phyloP scores from a whole-genome alignment of 2,797 vertebrate genomes.

The Salarias fasciatus region DNA sequence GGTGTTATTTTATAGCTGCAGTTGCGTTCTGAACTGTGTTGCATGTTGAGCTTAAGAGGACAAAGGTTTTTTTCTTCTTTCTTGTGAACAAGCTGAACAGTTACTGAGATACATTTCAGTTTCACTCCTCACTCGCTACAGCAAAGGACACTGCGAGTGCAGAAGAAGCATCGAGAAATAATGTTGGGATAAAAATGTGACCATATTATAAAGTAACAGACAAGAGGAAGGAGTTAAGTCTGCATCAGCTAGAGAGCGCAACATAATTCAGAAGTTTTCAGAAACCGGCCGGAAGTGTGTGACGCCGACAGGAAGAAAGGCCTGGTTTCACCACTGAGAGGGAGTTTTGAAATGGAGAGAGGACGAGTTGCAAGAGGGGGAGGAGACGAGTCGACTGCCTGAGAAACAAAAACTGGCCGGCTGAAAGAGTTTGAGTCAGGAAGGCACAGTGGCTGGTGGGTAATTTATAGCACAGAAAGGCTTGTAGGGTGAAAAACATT shows the following conservation, averaged over 20 bases:
- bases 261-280: too few relatives aligned
- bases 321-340: slow-evolving; percentile 42
- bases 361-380: slow-evolving; percentile 18
- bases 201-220: neutral
- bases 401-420: slow-evolving; percentile 71
- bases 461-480: slow-evolving; percentile 88
- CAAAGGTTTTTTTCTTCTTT: too few relatives aligned
- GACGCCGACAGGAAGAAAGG: slow-evolving; percentile 48
- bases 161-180: neutral
- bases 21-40: too few relatives aligned
- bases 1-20: too few relatives aligned
- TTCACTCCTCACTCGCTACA: too few relatives aligned
- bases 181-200: neutral
- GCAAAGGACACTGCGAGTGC: neutral
- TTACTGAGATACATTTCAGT: too few relatives aligned
- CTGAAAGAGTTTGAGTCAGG: slow-evolving; percentile 76
- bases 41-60: too few relatives aligned
- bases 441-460: slow-evolving; percentile 85
- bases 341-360: slow-evolving; percentile 63
- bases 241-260: neutral
- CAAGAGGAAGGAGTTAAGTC: neutral
- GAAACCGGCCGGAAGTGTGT: too few relatives aligned
- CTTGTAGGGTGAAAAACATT: slow-evolving; percentile 90
- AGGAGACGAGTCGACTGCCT: slow-evolving; percentile 37
- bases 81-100: too few relatives aligned